Evolutionary conservation across 2,797 vertebrate species (phyloP).

Genomic region (Tragelaphus oryx): DNA sequence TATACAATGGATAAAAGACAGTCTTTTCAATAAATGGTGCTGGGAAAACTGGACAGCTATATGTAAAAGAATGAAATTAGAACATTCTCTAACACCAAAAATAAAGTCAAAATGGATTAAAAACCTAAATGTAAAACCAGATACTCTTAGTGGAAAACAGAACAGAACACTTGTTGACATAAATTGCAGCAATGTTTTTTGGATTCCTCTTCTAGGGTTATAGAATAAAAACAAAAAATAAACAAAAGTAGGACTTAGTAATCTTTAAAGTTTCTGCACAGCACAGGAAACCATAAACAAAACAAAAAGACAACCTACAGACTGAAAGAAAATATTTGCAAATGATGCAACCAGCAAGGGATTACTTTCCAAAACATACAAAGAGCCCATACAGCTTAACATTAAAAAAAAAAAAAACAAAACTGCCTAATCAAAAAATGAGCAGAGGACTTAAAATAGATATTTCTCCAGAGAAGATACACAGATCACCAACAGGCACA

Average conservation of each 20-base stretch:
- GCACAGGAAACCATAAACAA: neutral
- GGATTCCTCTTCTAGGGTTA: neutral
- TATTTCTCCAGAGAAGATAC: neutral
- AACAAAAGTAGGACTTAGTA: neutral
- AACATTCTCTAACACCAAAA: neutral
- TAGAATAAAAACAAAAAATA: neutral
- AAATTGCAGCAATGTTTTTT: neutral
- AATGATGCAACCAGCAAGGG: neutral
- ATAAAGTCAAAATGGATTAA: neutral
- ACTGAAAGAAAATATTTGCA: neutral
- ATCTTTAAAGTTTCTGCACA: neutral
- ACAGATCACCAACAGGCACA: neutral
- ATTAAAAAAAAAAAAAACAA: neutral
- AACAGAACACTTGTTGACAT: neutral
- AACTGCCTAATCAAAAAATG: neutral
- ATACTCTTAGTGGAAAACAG: neutral
- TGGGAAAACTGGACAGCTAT: neutral
- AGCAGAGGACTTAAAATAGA: neutral
- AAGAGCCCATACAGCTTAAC: neutral
- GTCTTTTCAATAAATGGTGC: neutral
- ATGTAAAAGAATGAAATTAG: neutral
- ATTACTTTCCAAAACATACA: neutral
- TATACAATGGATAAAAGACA: neutral
- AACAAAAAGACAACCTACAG: neutral
- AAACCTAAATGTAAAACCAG: neutral